Evolutionary conservation across 1,140 invertebrate species (phyloP), one percentile per base, ranked within the genome.

Genomic region (Mycetomoellerius zeteki): DNA sequence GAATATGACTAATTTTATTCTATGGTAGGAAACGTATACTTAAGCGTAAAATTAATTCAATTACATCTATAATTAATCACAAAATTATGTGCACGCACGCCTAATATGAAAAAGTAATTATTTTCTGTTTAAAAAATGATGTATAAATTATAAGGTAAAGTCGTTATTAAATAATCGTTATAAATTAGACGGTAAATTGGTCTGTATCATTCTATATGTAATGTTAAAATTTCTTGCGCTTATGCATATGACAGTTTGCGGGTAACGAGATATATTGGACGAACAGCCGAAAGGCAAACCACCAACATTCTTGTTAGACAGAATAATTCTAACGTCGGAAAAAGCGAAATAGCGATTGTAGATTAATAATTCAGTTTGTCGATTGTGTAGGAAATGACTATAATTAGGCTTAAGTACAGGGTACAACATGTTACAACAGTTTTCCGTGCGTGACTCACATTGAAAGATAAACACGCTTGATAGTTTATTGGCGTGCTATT

Each of bases 331-430:
- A 58, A 69, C 7, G 33, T 56, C 16, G 12, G 16, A 24, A 27
- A 75, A 3, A 50, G 3, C 54, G 19, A 43, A 14, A 37, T 37
- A 47, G 19, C 6, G 54, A 37, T 43, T 14, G 30, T 10, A 24
- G 43, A 75, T 89, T 89, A 86, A 43, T 43, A 43, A 81, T 76
- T 58, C 24, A 33, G 14, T 21, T 52, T 21, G 10, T 81, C 33
- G 47, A 43, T 71, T 81, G 21, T 14, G 21, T 56, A 43, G 54
- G 10, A 81, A 33, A 72, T 72, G 6, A n/a, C 16, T 47, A 56
- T 71, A 81, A 81, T 81, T 81, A 56, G n/a, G 21, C 10, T 58
- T 72, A 81, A 72, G 43, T 71, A 24, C 33, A 27, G 7, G 14
- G n/a, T 75, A 58, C 30, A 6, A 58, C 6, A 30, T 65, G n/a